Conservation (phyloP, 2,888 invertebrate species). For the Eutolmus rufibarbis region DNA sequence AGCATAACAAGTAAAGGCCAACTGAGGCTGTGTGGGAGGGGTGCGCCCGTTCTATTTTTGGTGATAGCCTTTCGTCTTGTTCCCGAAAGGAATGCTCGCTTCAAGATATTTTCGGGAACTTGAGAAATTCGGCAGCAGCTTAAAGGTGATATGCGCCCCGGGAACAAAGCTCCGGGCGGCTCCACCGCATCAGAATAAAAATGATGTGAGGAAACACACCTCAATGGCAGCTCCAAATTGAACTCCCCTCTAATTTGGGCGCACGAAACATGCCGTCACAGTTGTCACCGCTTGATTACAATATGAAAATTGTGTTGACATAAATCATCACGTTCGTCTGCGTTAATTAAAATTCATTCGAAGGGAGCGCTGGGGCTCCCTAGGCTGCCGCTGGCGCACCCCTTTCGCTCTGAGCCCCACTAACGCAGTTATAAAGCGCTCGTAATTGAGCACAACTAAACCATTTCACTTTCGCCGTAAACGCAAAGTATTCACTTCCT, state of each 20-base stretch:
- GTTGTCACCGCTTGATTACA: constrained; percentile 32
- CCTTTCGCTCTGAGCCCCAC: background rate
- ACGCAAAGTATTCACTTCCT: background rate
- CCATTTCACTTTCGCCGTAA: background rate
- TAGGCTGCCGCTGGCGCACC: background rate
- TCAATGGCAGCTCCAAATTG: background rate
- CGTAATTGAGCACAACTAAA: constrained; percentile 19
- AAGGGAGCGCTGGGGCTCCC: background rate
- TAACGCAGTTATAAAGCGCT: background rate
- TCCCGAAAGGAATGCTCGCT: background rate
- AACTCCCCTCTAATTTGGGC: background rate
- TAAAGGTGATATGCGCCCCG: constrained; percentile 3
- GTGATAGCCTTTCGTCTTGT: background rate
- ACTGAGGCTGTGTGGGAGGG: background rate
- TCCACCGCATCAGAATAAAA: background rate
- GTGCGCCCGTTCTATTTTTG: background rate
- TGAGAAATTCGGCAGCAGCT: background rate
- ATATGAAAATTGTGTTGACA: constrained; percentile 36
- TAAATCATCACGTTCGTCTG: constrained; percentile 32
- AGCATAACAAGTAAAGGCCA: constrained; percentile 32
- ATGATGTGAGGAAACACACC: constrained; percentile 3
- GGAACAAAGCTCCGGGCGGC: background rate
- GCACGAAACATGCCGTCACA: background rate
- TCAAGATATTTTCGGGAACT: background rate
- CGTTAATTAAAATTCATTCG: constrained; percentile 39